These are phyloP conservation scores for Tethya wilhelma DNA, from an alignment of 37 sponge, comb jelly and placozoan genomes.

Conservation along the genomic window DNA sequence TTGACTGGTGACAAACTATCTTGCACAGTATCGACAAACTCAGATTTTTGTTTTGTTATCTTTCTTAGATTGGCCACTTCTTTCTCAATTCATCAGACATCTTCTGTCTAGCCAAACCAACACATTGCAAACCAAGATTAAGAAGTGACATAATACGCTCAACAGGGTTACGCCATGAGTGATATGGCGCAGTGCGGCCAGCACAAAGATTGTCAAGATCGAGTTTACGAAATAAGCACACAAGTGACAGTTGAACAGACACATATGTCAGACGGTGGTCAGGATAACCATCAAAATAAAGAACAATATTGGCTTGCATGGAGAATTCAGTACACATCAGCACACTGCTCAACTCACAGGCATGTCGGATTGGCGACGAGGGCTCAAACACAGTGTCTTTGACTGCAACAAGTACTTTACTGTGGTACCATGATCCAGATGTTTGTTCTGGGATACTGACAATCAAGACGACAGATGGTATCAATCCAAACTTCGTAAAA, in stretches of 20 bases:
- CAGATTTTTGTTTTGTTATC: conserved; percentile 17
- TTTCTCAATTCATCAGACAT: conserved; percentile 37
- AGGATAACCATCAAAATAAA: conserved; percentile 67
- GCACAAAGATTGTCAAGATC: conserved; percentile 59
- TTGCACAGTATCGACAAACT: not conserved
- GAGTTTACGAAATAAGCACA: conserved; percentile 34
- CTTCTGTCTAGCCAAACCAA: conserved; percentile 37
- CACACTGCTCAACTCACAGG: no score
- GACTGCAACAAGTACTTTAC: conserved; percentile 35
- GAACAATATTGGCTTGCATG: conserved; percentile 24
- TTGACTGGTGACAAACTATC: conserved; percentile 42
- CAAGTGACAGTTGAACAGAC: conserved; percentile 48
- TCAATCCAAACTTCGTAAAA: conserved; percentile 55
- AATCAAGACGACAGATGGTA: conserved; percentile 35
- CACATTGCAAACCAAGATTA: conserved; percentile 64
- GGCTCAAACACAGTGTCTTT: conserved; percentile 55
- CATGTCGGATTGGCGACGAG: conserved; percentile 47
- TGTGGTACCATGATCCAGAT: conserved; percentile 38
- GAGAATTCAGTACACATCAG: no score
- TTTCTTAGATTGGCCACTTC: conserved; percentile 17
- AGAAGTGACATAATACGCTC: conserved; percentile 69
- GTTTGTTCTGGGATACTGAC: conserved; percentile 50
- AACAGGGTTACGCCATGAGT: conserved; percentile 50
- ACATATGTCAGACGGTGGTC: conserved; percentile 55
- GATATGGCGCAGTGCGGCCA: conserved; percentile 57